These are phyloP conservation scores for Mustela lutreola DNA, from an alignment of 2,113 vertebrate genomes.

Conservation along the genomic window DNA sequence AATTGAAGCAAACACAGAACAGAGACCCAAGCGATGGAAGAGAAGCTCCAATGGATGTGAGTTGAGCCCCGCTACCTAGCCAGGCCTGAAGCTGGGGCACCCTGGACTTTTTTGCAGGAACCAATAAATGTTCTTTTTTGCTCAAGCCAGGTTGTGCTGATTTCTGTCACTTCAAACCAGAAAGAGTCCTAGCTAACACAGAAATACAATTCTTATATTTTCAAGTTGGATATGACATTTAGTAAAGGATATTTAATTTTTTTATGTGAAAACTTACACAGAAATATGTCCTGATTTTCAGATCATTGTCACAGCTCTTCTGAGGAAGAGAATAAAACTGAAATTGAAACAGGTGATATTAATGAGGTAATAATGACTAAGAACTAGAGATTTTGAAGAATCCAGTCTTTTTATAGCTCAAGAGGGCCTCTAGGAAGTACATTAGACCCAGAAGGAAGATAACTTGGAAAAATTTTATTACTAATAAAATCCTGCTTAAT, in stretches of 20 bases:
- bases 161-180: slow-evolving; percentile 32
- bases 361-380: slow-evolving; percentile 45
- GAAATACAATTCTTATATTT: not conserved
- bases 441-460: slow-evolving; percentile 68
- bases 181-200: not conserved
- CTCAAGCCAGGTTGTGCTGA: not conserved
- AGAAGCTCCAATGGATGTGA: not conserved
- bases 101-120: not conserved
- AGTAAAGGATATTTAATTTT: not conserved
- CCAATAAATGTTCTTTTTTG: not conserved
- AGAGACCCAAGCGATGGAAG: not conserved
- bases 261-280: not conserved
- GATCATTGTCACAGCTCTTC: not conserved
- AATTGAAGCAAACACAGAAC: not conserved
- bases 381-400: slow-evolving; percentile 2
- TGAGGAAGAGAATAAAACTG: not conserved
- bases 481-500: slow-evolving; percentile 69
- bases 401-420: not conserved
- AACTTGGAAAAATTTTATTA: slow-evolving; percentile 62
- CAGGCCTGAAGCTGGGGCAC: not conserved
- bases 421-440: slow-evolving; percentile 40
- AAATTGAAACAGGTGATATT: not conserved
- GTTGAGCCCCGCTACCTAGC: not conserved
- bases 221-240: not conserved
- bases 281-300: slow-evolving; percentile 24